phyloP scores from a whole-genome alignment of 1,140 invertebrate genomes.

The Drosophila nigromelanica region DNA sequence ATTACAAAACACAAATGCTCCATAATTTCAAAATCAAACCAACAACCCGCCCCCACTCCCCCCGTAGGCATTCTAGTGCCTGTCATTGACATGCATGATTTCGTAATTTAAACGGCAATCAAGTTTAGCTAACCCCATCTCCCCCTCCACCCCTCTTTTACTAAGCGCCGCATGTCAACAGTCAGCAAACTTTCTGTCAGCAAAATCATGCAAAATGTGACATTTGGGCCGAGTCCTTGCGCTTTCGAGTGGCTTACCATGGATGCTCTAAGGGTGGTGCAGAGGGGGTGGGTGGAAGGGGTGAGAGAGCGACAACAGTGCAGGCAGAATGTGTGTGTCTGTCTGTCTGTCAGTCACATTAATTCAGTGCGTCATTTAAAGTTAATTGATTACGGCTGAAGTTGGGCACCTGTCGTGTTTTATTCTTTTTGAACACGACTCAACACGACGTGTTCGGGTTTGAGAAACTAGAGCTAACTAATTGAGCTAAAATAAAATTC shows the following conservation, averaged over 20 bases:
- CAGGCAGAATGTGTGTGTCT: slow-evolving; percentile 1
- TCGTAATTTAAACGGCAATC: slow-evolving; percentile 77
- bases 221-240: slow-evolving; percentile 27
- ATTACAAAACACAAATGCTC: slow-evolving; percentile 77
- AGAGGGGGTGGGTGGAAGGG: not conserved
- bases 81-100: slow-evolving; percentile 64
- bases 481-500: too few relatives aligned
- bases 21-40: slow-evolving; percentile 66
- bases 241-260: slow-evolving; percentile 37
- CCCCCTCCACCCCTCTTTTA: not conserved
- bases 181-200: slow-evolving; percentile 67
- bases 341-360: slow-evolving; percentile 11
- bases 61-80: slow-evolving; percentile 9
- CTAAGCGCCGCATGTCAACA: slow-evolving; percentile 33
- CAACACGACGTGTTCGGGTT: too few relatives aligned
- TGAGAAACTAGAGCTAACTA: too few relatives aligned
- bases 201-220: slow-evolving; percentile 74
- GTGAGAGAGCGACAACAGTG: not conserved
- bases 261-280: not conserved
- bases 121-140: slow-evolving; percentile 24
- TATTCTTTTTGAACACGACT: too few relatives aligned
- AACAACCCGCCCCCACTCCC: not conserved
- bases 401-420: slow-evolving; percentile 8
- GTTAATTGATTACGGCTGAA: slow-evolving; percentile 62
- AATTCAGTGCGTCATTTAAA: slow-evolving; percentile 54